Conservation (phyloP, 2,888 invertebrate species). For the Choreutis nemorana region DNA sequence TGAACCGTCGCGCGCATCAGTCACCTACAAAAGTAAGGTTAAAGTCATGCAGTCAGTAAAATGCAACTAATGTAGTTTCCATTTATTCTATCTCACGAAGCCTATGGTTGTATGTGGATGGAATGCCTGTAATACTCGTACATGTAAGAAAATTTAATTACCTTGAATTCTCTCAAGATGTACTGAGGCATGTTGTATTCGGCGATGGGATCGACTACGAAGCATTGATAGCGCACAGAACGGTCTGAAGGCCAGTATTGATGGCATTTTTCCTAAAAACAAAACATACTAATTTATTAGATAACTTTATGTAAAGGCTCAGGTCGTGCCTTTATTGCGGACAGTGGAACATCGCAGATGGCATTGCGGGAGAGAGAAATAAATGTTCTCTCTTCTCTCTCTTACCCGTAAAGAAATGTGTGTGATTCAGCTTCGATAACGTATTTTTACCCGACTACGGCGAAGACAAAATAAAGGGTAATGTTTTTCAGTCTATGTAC, state of each 20-base stretch:
- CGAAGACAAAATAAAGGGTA: background rate
- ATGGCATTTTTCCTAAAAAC: conserved; percentile 92
- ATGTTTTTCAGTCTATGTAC: background rate
- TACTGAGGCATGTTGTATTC: conserved; percentile 99
- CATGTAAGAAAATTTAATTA: conserved; percentile 16
- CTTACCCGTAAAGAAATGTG: too few species aligned
- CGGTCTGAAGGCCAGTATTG: conserved; percentile 99
- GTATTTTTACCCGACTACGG: background rate
- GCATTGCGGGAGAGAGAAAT: too few species aligned
- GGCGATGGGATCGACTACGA: conserved; percentile 98
- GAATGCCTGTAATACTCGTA: background rate
- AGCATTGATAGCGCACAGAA: conserved; percentile 96
- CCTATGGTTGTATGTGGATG: background rate
- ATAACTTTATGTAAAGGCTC: conserved; percentile 3
- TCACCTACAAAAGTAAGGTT: conserved; percentile 66
- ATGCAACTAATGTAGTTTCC: background rate
- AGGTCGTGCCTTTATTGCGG: too few species aligned
- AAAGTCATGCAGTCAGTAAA: background rate
- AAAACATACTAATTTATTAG: conserved; percentile 7
- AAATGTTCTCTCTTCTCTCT: too few species aligned
- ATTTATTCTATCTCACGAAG: background rate
- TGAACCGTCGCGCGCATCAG: conserved; percentile 96
- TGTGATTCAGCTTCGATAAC: too few species aligned
- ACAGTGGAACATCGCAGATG: too few species aligned
- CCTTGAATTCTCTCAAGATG: conserved; percentile 97